Conservation (phyloP, 2,888 invertebrate genomes). For the Sinohyriopsis cumingii region DNA sequence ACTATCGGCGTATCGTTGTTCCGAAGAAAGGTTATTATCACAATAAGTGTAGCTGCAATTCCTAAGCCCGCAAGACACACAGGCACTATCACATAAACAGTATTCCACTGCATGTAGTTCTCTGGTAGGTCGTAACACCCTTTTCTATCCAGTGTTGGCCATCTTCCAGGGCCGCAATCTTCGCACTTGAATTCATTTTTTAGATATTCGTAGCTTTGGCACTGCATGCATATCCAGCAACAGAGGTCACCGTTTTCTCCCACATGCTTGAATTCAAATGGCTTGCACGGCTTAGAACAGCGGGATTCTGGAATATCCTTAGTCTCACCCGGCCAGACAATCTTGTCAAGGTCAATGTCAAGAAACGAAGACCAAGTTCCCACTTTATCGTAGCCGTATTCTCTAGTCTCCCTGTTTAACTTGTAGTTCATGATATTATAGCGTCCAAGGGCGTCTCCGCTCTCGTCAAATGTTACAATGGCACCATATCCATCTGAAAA, state of each 20-base stretch:
- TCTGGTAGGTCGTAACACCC: constrained; percentile 59
- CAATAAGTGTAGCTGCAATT: constrained; percentile 77
- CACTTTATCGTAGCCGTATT: constrained; percentile 67
- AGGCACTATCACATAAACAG: constrained; percentile 79
- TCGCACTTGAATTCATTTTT: constrained; percentile 68
- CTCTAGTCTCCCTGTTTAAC: constrained; percentile 56
- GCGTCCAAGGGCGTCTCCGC: constrained; percentile 72
- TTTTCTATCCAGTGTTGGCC: constrained; percentile 65
- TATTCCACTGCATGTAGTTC: constrained; percentile 66
- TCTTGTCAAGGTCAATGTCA: constrained; percentile 54
- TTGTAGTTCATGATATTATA: constrained; percentile 74
- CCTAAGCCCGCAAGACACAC: constrained; percentile 79
- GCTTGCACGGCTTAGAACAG: constrained; percentile 72
- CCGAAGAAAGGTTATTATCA: constrained; percentile 78
- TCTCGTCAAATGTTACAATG: constrained; percentile 76
- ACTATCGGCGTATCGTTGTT: constrained; percentile 81
- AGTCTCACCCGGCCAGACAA: constrained; percentile 71
- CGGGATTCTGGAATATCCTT: constrained; percentile 70
- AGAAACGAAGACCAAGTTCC: constrained; percentile 77
- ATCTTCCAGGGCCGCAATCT: constrained; percentile 64
- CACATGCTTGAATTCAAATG: constrained; percentile 72
- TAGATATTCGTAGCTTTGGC: constrained; percentile 65
- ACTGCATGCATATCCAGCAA: constrained; percentile 72
- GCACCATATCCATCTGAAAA: constrained; percentile 79
- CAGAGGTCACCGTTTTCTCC: constrained; percentile 71